phyloP scores from a whole-genome alignment of 1,140 invertebrate genomes.

The Heliothis subflexa region DNA sequence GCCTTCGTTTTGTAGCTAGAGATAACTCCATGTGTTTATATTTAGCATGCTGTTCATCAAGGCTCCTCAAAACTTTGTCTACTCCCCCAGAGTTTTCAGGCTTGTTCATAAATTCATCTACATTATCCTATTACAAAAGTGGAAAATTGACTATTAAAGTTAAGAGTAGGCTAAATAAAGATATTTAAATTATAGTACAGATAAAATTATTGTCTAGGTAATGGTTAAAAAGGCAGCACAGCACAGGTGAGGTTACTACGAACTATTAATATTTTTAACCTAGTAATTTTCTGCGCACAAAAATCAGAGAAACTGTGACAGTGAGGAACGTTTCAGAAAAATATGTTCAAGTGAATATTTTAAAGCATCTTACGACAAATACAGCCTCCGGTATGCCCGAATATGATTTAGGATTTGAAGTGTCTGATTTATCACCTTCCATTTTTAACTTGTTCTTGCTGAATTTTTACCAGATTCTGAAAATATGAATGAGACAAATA shows the following conservation, averaged over 20 bases:
- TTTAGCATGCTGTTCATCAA: slow-evolving; percentile 97
- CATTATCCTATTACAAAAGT: slow-evolving; percentile 93
- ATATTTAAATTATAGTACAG: not conserved
- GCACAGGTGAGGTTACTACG: too few species aligned
- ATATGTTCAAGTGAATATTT: not conserved
- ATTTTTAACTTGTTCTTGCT: slow-evolving; percentile 58
- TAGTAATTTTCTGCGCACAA: too few species aligned
- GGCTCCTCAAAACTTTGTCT: slow-evolving; percentile 93
- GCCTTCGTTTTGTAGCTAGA: slow-evolving; percentile 92
- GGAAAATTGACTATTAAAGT: slow-evolving; percentile 8
- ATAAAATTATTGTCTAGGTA: not conserved
- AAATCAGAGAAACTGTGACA: too few species aligned
- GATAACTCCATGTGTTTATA: slow-evolving; percentile 99
- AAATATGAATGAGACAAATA: slow-evolving; percentile 19
- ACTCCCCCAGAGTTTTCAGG: slow-evolving; percentile 93
- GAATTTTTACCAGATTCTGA: not conserved
- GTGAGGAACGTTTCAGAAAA: not conserved
- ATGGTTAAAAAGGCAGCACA: too few species aligned
- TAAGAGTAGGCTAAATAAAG: slow-evolving; percentile 17
- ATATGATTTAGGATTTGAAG: slow-evolving; percentile 87
- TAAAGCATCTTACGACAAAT: slow-evolving; percentile 89
- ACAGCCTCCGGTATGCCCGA: slow-evolving; percentile 93
- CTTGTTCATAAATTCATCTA: slow-evolving; percentile 95
- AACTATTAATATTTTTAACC: too few species aligned
- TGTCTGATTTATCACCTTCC: slow-evolving; percentile 77